phyloP scores from a whole-genome alignment of 2,888 invertebrate genomes.

The Nemoura dubitans region DNA sequence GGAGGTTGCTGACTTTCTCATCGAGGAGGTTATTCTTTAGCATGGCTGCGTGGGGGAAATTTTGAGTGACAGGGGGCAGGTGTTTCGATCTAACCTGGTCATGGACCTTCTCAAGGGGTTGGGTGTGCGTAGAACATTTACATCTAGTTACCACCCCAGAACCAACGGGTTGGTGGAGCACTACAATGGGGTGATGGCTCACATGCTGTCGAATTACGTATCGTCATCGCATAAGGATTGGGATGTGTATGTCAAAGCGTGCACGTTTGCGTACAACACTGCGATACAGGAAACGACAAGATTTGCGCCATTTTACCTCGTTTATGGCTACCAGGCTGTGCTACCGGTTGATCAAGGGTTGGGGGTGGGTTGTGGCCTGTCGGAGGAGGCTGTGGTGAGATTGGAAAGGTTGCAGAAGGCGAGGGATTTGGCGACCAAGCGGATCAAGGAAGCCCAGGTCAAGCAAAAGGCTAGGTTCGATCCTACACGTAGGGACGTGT shows the following conservation, averaged over 20 bases:
- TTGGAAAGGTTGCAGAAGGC: not conserved
- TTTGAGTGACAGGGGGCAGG: constrained; percentile 50
- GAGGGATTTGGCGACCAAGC: not conserved
- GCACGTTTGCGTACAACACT: constrained; percentile 51
- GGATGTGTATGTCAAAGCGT: constrained; percentile 48
- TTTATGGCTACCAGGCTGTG: not conserved
- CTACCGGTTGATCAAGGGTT: constrained; percentile 7
- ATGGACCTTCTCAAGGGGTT: constrained; percentile 37
- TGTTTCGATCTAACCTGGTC: constrained; percentile 49
- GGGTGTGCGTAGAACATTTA: constrained; percentile 48
- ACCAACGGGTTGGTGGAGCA: constrained; percentile 52
- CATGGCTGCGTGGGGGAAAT: constrained; percentile 46
- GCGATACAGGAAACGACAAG: constrained; percentile 47
- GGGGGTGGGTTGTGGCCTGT: not conserved
- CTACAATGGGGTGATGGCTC: constrained; percentile 51
- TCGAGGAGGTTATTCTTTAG: constrained; percentile 45
- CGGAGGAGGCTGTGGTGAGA: not conserved
- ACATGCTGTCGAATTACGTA: constrained; percentile 51
- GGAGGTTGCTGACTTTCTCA: constrained; percentile 48
- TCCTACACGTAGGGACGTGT: not conserved
- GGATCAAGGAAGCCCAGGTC: constrained; percentile 2
- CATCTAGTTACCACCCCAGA: constrained; percentile 50
- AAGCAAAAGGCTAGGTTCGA: not conserved
- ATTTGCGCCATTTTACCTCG: constrained; percentile 47
- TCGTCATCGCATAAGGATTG: constrained; percentile 48